Percentiles rank a stretch among this genome's conserved stretches.
These are phyloP conservation scores for Zonitis immaculata DNA, from an alignment of 2,888 invertebrate species.

Conservation along the genomic window DNA sequence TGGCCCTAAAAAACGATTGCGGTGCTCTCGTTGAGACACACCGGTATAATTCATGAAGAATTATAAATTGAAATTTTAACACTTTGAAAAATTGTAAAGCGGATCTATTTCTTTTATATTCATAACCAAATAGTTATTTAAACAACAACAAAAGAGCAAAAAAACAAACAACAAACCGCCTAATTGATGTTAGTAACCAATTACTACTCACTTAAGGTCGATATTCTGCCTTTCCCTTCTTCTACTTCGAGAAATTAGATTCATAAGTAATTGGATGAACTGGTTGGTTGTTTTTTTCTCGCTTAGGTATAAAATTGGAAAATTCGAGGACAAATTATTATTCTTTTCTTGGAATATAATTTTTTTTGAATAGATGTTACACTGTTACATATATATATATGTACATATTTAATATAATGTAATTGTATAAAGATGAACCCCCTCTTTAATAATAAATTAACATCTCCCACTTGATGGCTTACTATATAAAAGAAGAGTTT, in stretches of 20 bases:
- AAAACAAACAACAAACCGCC: too few species aligned
- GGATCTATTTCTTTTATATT: too few species aligned
- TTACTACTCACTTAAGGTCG: not conserved
- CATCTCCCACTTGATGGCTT: conserved; percentile 40
- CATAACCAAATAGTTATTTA: too few species aligned
- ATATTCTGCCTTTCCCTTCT: not conserved
- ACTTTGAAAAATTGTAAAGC: too few species aligned
- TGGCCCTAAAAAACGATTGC: too few species aligned
- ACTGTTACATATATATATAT: conserved; percentile 36
- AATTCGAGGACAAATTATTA: not conserved
- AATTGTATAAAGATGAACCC: conserved; percentile 34
- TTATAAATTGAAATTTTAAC: too few species aligned
- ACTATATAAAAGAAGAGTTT: conserved; percentile 44
- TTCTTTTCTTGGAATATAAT: not conserved
- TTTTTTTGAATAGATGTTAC: conserved; percentile 30
- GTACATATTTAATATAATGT: conserved; percentile 22
- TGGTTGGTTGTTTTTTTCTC: not conserved
- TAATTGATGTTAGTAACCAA: not conserved
- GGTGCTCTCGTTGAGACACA: too few species aligned
- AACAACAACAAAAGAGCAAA: too few species aligned
- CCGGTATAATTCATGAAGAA: too few species aligned
- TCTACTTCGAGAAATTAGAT: not conserved
- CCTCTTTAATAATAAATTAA: conserved; percentile 31
- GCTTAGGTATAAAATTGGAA: too few species aligned
- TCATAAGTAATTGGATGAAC: not conserved